Base-by-base conservation (phyloP, 2,113 vertebrate species). In the Hiodon tergisus region DNA sequence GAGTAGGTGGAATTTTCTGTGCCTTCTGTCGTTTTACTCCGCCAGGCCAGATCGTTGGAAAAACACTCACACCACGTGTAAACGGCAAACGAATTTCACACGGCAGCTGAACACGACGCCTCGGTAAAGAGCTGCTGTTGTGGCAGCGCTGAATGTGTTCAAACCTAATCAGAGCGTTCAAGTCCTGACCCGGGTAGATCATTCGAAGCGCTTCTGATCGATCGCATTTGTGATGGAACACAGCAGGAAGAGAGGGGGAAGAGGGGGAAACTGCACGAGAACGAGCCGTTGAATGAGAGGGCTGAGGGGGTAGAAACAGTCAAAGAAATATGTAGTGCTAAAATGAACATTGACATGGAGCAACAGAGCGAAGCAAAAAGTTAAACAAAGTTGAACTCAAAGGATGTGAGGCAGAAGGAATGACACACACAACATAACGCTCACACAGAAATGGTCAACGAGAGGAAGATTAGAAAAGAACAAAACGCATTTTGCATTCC, bases 1-100 rank as follows among this genome's bases (percentile, higher is more conserved):
- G 50, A 57, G 70, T 71, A 57, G 70, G 70, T 48, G 70, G 70
- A 59, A 57, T 71, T 71, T 71, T 55, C 55, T 46, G 59, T 55
- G 59, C 69, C 69, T 71, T 57, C 69, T 55, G 59, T 57, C 69
- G 5, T 50, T 47, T 11, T 60, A 9, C 5, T 59, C 50, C 48
- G n/a, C 31, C 53, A 68, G 50, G 50, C 58, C 59, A 55, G 31
- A 71, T 59, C 58, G 48, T 71, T 59, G 13, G 70, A 71, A 59
- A 16, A 71, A 31, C 31, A 31, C 31, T 31, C 31, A 31, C 31
- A 31, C 31, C 14, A 9, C 58, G 14, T 11, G 58, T 11, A 14
- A 9, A 59, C 3, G 58, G 7, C 14, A 59, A 59, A 6, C 3
- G 58, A 9, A 6, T 3, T 59, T 14, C 9, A 11, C 14, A 9